Conservation (phyloP, 2,888 invertebrate genomes). For the Amphipoea oculea region DNA sequence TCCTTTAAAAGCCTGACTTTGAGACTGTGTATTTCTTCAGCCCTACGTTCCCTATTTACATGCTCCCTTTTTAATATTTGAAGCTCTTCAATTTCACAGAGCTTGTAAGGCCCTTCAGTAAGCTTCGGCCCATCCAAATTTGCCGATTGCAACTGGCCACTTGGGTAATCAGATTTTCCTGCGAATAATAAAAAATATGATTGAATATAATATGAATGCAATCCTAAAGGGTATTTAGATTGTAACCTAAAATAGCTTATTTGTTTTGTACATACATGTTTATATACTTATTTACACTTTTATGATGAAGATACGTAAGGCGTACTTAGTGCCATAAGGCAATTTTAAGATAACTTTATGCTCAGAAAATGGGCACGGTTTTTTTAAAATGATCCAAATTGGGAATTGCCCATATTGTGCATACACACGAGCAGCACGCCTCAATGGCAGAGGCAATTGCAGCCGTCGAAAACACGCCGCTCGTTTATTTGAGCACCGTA, state of each 20-base stretch:
- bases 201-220: background rate
- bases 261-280: background rate
- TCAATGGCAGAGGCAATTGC: no score
- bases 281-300: no score
- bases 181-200: background rate
- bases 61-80: constrained; percentile 6
- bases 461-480: no score
- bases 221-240: background rate
- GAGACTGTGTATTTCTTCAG: background rate
- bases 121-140: background rate
- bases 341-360: background rate
- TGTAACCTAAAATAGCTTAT: background rate
- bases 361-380: background rate
- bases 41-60: background rate
- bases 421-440: no score
- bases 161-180: background rate
- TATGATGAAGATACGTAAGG: no score
- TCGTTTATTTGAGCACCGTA: no score
- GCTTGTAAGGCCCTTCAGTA: background rate
- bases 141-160: background rate
- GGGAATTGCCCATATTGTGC: no score
- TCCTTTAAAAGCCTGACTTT: background rate
- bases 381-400: background rate
- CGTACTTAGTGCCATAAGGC: background rate
- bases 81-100: background rate